phyloP scores from a whole-genome alignment of 2,888 invertebrate genomes.

The Thalpophila matura region DNA sequence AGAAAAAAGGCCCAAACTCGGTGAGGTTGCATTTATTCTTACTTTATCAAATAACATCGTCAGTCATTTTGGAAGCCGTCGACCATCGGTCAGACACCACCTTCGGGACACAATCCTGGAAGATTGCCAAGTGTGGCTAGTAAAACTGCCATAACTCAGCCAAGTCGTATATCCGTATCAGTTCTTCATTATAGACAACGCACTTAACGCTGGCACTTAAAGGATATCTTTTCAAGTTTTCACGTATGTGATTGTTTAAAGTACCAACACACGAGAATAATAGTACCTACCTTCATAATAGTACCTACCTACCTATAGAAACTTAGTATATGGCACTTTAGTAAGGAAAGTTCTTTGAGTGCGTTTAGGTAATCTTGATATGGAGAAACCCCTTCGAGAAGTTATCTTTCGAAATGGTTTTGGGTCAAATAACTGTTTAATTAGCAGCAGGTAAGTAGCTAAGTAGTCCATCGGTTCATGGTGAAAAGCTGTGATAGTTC shows the following conservation, averaged over 20 bases:
- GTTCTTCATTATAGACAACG: conserved; percentile 7
- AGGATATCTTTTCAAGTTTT: background rate
- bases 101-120: conserved; percentile 37
- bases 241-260: conserved; percentile 1
- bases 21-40: conserved; percentile 66
- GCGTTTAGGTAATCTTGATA: background rate
- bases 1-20: conserved; percentile 45
- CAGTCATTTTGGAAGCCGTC: conserved; percentile 68
- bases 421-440: background rate
- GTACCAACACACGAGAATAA: too few species aligned
- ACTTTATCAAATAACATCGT: conserved; percentile 68
- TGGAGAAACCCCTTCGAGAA: background rate
- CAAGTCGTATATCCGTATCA: conserved; percentile 19
- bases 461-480: too few species aligned
- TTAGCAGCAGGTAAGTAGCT: too few species aligned
- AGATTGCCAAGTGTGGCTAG: conserved; percentile 34
- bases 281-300: too few species aligned
- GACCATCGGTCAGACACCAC: conserved; percentile 47
- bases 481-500: too few species aligned
- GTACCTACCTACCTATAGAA: too few species aligned
- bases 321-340: too few species aligned
- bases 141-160: conserved; percentile 34
- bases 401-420: background rate
- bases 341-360: background rate
- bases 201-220: conserved; percentile 20